A percentile compares a stretch with the other conserved stretches of the same genome.
Conservation (phyloP, 2,888 invertebrate genomes). For the Dolomedes plantarius region DNA sequence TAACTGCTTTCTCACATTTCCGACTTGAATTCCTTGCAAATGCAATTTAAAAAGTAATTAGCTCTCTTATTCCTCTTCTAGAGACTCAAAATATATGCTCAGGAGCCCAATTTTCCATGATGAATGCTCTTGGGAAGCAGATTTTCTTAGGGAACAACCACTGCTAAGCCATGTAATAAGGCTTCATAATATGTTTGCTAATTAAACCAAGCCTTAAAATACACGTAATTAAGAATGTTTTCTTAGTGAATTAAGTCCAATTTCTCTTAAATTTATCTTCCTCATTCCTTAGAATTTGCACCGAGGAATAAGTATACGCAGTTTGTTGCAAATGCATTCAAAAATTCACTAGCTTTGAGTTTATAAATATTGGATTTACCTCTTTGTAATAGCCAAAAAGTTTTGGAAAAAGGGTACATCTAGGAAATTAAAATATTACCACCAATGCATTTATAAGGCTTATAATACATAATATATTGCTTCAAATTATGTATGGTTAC, state of each 20-base stretch:
- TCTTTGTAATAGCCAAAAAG: too few species aligned
- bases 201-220: not conserved
- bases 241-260: not conserved
- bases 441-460: too few species aligned
- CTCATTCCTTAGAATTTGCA: too few species aligned
- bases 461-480: too few species aligned
- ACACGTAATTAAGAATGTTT: not conserved
- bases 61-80: not conserved
- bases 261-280: not conserved
- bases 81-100: not conserved
- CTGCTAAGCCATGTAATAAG: not conserved
- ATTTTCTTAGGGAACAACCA: not conserved
- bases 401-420: too few species aligned
- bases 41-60: slow-evolving; percentile 1
- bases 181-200: not conserved
- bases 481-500: too few species aligned
- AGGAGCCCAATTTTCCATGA: not conserved
- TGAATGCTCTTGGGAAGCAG: not conserved
- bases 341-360: too few species aligned
- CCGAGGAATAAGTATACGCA: too few species aligned
- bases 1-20: not conserved
- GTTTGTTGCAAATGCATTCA: too few species aligned
- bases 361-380: too few species aligned
- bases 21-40: not conserved
- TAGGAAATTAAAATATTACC: too few species aligned